Evolutionary conservation across 1,140 invertebrate genomes (phyloP), one percentile per base, ranked within the genome.

Genomic region (Schlechtendalia chinensis): DNA sequence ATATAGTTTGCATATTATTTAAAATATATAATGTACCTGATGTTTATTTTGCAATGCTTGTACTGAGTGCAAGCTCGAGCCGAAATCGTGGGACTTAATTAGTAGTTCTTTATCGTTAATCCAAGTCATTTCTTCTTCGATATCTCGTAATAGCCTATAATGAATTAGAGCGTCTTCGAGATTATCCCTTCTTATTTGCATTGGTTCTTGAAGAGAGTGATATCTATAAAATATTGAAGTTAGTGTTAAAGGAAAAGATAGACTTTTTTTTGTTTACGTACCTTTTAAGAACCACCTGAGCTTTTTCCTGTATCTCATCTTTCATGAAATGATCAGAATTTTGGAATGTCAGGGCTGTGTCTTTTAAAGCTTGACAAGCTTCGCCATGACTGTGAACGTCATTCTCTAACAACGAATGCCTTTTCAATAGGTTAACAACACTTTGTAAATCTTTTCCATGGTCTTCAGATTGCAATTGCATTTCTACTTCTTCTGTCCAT

Each of bases 31-130:
- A 14, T 12, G 47, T 80, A 85, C 87, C 85, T 94, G 91, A 86
- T 99, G 97, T 86, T 98, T 98, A 88, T 98, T 99, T 84, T 98
- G 96, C 65, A 99, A 87, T 84, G 94, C 94, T 85, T 99, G 96
- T 0, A 98, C 96, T n/a, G 95, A 93, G 27, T 93, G 92, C 58
- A 99, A 86, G 84, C 93, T 91, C 84, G 89, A 89, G 82, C 94
- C 91, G 82, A 94, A 86, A 87, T 97, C 89, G 83, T 90, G 88
- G 3, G 93, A 96, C 0, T 90, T 88, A 4, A 94, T 95, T 22
- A 95, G 87, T 8, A 92, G 91, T 84, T 96, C 93, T 83, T 96
- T 96, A 84, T 98, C 96, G 1, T 88, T 85, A 17, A 94, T 85
- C 94, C 94, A 96, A 82, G 92, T 89, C 5, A 95, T 83, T 84